phyloP scores from a whole-genome alignment of 2,113 vertebrate genomes.

The Ochotona curzoniae region DNA sequence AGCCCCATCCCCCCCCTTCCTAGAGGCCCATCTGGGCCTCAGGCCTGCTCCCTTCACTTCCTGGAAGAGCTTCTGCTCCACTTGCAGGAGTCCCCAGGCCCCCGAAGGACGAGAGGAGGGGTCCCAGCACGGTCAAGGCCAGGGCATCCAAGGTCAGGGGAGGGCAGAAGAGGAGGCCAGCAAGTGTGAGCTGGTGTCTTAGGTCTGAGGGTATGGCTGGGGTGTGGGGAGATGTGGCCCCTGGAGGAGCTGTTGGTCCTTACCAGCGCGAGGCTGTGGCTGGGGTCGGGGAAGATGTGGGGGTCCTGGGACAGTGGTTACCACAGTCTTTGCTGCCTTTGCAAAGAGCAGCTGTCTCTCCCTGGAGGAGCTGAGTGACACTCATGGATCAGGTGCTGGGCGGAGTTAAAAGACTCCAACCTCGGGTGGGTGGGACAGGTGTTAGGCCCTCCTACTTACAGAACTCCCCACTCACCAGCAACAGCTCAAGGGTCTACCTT shows the following conservation, averaged over 20 bases:
- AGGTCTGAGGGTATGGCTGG: too few relatives aligned
- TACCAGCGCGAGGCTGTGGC: too few relatives aligned
- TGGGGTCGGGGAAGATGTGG: too few relatives aligned
- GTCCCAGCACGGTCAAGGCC: not conserved
- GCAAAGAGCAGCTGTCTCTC: not conserved
- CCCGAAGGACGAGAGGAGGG: not conserved
- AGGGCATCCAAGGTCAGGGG: not conserved
- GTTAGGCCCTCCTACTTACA: not conserved
- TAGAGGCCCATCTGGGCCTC: not conserved
- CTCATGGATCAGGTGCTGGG: not conserved
- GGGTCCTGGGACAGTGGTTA: too few relatives aligned
- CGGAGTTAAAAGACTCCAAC: not conserved
- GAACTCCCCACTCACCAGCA: not conserved
- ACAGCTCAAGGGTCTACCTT: too few relatives aligned
- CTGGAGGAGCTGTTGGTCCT: too few relatives aligned
- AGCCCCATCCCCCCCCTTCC: not conserved
- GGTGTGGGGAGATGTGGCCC: too few relatives aligned
- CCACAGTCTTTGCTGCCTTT: not conserved
- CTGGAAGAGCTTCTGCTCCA: not conserved
- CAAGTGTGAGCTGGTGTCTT: not conserved
- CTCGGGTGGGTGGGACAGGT: not conserved
- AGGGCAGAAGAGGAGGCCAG: not conserved
- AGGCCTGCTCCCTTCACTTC: not conserved
- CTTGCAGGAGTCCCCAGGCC: not conserved
- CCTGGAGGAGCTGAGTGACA: not conserved